Evolutionary conservation across 2,797 vertebrate genomes (phyloP).

Genomic region (Ambastaia sidthimunki): DNA sequence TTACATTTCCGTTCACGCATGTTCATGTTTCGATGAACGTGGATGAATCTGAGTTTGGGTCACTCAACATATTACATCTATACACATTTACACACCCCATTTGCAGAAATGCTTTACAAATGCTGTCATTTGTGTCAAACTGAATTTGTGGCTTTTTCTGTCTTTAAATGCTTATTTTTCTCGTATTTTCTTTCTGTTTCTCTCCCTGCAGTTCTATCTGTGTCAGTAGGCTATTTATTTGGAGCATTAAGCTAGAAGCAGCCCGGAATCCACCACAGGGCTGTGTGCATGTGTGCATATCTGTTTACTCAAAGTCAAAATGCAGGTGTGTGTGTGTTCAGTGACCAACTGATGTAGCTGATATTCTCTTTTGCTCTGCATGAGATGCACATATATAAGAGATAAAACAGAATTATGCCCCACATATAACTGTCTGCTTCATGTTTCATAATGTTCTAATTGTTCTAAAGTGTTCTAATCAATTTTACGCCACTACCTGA

Average conservation of each 20-base stretch:
- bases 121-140: too few relatives aligned
- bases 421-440: neutral
- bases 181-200: too few relatives aligned
- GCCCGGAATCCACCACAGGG: slow-evolving; percentile 10
- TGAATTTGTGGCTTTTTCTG: too few relatives aligned
- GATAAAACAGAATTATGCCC: neutral
- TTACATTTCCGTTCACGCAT: too few relatives aligned
- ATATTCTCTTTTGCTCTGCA: slow-evolving; percentile 12
- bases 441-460: neutral
- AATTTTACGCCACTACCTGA: neutral
- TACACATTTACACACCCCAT: too few relatives aligned
- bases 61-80: neutral
- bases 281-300: slow-evolving; percentile 9
- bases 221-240: slow-evolving; percentile 68
- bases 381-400: slow-evolving; percentile 5
- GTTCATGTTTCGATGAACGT: too few relatives aligned
- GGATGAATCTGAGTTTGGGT: too few relatives aligned
- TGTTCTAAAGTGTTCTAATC: too few relatives aligned
- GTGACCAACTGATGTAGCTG: slow-evolving; percentile 11
- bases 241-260: slow-evolving; percentile 57
- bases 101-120: too few relatives aligned
- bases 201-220: slow-evolving; percentile 64
- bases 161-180: too few relatives aligned
- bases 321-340: slow-evolving; percentile 5
- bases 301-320: slow-evolving; percentile 11